Percentiles rank a stretch among this genome's conserved stretches.
phyloP scores from a whole-genome alignment of 2,113 vertebrate species.

The Numida meleagris region DNA sequence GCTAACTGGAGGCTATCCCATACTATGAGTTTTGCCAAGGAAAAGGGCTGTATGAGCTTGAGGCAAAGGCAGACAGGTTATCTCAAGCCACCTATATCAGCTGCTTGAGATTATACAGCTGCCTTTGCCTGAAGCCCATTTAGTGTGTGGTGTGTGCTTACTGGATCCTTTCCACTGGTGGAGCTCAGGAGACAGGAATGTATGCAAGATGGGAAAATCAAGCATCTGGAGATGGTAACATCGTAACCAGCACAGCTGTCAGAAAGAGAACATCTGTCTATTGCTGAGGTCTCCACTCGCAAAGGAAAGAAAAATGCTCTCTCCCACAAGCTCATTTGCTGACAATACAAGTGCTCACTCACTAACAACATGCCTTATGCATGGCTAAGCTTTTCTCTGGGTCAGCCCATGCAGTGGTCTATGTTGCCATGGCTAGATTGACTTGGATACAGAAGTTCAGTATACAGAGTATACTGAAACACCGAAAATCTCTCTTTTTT shows the following conservation, averaged over 20 bases:
- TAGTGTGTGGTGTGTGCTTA: slow-evolving; percentile 1
- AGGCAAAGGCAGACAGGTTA: neutral
- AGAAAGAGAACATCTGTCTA: neutral
- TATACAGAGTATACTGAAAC: neutral
- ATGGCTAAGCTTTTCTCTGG: neutral
- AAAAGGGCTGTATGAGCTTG: neutral
- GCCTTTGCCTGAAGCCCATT: neutral
- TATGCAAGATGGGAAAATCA: neutral
- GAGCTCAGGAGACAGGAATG: neutral
- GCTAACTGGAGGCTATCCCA: neutral
- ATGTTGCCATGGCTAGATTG: neutral
- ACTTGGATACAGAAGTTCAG: neutral
- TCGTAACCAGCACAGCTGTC: slow-evolving; percentile 15
- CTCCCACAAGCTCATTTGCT: neutral
- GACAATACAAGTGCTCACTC: neutral
- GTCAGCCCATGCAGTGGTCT: neutral
- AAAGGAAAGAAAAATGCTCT: neutral
- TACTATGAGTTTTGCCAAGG: neutral
- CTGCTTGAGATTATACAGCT: neutral
- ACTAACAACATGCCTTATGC: neutral
- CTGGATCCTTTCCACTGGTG: neutral
- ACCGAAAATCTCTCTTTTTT: neutral
- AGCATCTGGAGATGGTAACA: neutral
- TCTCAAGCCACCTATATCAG: slow-evolving; percentile 3
- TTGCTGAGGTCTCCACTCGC: neutral